A percentile compares a stretch with the other conserved stretches of the same genome.
These are phyloP conservation scores for Drosophila acutilabella DNA, from an alignment of 2,888 invertebrate genomes.

Conservation along the genomic window DNA sequence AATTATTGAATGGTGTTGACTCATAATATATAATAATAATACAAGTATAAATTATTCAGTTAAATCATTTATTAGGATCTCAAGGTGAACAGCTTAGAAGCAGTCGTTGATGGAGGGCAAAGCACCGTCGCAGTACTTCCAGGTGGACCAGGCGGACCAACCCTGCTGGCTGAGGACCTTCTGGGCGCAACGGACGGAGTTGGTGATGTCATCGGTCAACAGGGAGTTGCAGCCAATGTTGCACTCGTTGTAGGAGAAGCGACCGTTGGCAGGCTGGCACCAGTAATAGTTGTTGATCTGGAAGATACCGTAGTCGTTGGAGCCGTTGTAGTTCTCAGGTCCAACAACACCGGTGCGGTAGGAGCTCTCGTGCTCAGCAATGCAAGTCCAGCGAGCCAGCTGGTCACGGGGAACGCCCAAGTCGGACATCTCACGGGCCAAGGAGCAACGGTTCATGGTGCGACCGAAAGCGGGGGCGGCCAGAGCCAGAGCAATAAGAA, in stretches of 20 bases:
- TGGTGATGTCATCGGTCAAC: slow-evolving; percentile 28
- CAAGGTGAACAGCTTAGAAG: slow-evolving; percentile 60
- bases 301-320: slow-evolving; percentile 83
- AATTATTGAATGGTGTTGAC: too few relatives aligned
- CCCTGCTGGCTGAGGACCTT: slow-evolving; percentile 70
- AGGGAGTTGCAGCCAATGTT: slow-evolving; percentile 61
- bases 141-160: slow-evolving; percentile 80
- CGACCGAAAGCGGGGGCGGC: slow-evolving; percentile 64
- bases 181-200: slow-evolving; percentile 67
- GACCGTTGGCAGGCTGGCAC: slow-evolving; percentile 74
- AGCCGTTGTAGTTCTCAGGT: slow-evolving; percentile 85
- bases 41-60: too few relatives aligned
- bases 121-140: slow-evolving; percentile 67
- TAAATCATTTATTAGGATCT: slow-evolving; percentile 7
- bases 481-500: slow-evolving; percentile 59
- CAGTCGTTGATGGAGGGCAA: slow-evolving; percentile 71
- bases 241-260: slow-evolving; percentile 79
- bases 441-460: slow-evolving; percentile 66
- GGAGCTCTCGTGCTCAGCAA: slow-evolving; percentile 76
- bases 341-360: slow-evolving; percentile 85
- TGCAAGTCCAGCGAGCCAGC: slow-evolving; percentile 74
- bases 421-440: slow-evolving; percentile 73
- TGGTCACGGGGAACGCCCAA: slow-evolving; percentile 70
- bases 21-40: too few relatives aligned
- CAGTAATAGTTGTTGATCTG: slow-evolving; percentile 83